phyloP scores from a whole-genome alignment of 2,888 invertebrate genomes.

The Crioceris asparagi region DNA sequence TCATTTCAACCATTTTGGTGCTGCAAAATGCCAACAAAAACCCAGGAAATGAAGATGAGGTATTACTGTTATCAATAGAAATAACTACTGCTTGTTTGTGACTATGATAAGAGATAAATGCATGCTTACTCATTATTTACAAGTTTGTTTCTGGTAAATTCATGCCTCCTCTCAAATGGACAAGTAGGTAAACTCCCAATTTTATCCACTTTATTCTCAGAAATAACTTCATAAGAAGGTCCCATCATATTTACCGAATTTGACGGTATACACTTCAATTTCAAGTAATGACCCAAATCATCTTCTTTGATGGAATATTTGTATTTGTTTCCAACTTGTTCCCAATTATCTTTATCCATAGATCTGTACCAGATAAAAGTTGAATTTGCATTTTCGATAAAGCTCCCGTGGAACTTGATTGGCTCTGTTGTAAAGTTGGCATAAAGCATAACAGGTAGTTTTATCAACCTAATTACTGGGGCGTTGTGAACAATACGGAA shows the following conservation, averaged over 20 bases:
- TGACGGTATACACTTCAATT: constrained; percentile 46
- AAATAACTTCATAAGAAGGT: constrained; percentile 47
- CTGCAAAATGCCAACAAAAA: neutral
- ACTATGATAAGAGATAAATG: no score
- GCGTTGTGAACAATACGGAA: no score
- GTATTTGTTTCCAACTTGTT: constrained; percentile 37
- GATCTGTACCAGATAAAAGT: constrained; percentile 65
- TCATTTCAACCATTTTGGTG: no score
- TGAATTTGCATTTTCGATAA: no score
- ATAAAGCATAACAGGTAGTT: no score
- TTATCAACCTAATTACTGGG: no score
- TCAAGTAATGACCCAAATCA: constrained; percentile 58
- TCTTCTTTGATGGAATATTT: constrained; percentile 38
- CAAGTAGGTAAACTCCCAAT: constrained; percentile 43
- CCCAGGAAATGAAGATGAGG: neutral
- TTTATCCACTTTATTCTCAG: constrained; percentile 46
- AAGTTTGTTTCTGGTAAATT: constrained; percentile 52
- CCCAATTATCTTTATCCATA: constrained; percentile 44
- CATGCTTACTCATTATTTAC: constrained; percentile 44
- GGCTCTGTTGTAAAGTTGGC: no score
- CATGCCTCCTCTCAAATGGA: constrained; percentile 71
- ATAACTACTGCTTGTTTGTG: constrained; percentile 1
- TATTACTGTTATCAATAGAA: constrained; percentile 1
- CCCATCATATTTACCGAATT: constrained; percentile 44
- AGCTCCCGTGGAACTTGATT: no score